Evolutionary conservation across 2,797 vertebrate genomes (phyloP), one percentile per base, ranked within the genome.

Genomic region (Acomys russatus): DNA sequence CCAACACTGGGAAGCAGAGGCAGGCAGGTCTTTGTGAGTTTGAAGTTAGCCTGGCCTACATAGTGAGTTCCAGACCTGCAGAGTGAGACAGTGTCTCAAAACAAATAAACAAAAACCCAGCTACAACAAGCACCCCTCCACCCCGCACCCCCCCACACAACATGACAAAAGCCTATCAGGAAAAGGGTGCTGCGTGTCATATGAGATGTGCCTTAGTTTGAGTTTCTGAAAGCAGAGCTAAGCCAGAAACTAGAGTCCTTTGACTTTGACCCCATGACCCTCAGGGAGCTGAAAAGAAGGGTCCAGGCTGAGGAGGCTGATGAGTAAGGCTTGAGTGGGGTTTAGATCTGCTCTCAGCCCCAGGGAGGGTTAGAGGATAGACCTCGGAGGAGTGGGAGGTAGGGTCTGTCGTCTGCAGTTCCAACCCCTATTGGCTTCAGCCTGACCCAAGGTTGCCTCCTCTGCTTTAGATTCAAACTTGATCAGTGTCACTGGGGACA

Each of bases 361-460:
- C 20, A 56, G 51, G 51, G 51, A 79, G 54, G 51, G 30, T 22
- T 9, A 0, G 0, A 11, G 35, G 66, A 20, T 2, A 9, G 1
- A 12, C 12, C 70, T 11, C 0, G 0, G 9, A 63, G 38, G 78
- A 18, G 17, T 0, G 0, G 28, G n/a, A 44, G 33, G 11, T 1
- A 9, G 63, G 78, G 18, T 17, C 25, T 0, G 22, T 54, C 17
- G 17, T 15, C 51, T 49, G 73, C 90, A 23, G 9, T 35, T 25
- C 14, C 28, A 0, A 8, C 25, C 4, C n/a, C 11, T 2, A 14
- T 18, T 5, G 35, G 30, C 51, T 33, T n/a, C 28, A 20, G 49
- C 12, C 44, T 22, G 79, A 79, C 49, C 35, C 28, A 2, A 4
- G n/a, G 66, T 23, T 49, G 28, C 23, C 38, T 28, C 10, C 20